A percentile compares a stretch with the other conserved stretches of the same genome.
phyloP scores from a whole-genome alignment of 2,113 vertebrate genomes.

The Aldabrachelys gigantea region DNA sequence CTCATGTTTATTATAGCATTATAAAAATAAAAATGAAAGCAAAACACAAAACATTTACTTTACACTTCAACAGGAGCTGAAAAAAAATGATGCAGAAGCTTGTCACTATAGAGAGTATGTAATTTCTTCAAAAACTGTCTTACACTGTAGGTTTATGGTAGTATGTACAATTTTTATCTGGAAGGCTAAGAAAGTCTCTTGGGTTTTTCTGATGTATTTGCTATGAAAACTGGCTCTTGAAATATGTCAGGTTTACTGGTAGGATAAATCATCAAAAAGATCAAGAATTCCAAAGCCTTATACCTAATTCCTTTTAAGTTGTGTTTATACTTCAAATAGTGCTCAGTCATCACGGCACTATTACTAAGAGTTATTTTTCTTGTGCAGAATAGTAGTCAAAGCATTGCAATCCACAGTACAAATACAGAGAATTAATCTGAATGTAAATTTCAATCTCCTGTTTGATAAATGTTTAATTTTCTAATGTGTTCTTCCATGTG shows the following conservation, averaged over 20 bases:
- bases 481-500: neutral
- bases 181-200: neutral
- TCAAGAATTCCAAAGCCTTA: conserved; percentile 48
- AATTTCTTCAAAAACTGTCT: conserved; percentile 17
- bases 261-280: conserved; percentile 59
- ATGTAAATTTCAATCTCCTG: neutral
- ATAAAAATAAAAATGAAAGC: neutral
- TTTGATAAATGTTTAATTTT: neutral
- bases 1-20: neutral
- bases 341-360: conserved; percentile 57
- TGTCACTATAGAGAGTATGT: neutral
- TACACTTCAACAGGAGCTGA: neutral
- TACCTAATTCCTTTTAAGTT: conserved; percentile 47
- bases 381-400: neutral
- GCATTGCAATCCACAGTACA: neutral
- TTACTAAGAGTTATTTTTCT: conserved; percentile 5
- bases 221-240: conserved; percentile 48
- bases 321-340: conserved; percentile 34
- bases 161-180: conserved; percentile 30
- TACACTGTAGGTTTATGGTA: conserved; percentile 1
- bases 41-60: neutral
- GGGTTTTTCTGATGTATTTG: conserved; percentile 42
- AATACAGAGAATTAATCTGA: neutral
- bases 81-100: neutral
- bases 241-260: conserved; percentile 55